Percentiles rank a stretch among this genome's conserved stretches.
Conservation (phyloP, 2,797 vertebrate species). For the Remorina albescens region DNA sequence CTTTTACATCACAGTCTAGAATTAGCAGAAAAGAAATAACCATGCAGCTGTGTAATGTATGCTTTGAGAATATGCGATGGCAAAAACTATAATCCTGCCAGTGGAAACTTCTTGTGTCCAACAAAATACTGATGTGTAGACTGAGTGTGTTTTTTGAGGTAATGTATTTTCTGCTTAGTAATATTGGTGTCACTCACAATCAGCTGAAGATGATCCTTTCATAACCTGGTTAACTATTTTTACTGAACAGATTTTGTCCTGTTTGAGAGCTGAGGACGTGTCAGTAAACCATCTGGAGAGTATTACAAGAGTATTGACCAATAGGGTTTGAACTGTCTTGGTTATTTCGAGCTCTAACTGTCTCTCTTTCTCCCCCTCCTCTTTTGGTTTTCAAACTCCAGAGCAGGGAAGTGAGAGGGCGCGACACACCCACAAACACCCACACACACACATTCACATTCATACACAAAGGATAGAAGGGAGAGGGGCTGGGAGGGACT, state of each 20-base stretch:
- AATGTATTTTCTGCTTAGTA: neutral
- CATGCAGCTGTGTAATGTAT: constrained; percentile 18
- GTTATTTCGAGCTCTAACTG: constrained; percentile 21
- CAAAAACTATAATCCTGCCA: constrained; percentile 18
- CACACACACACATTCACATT: no score
- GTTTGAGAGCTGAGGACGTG: constrained; percentile 65
- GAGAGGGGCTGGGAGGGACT: constrained; percentile 39
- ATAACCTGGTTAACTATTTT: constrained; percentile 3
- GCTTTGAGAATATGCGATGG: neutral
- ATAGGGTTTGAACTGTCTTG: constrained; percentile 12
- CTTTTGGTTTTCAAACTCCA: constrained; percentile 34
- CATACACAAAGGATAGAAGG: constrained; percentile 7
- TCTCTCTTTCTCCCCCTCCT: constrained; percentile 23
- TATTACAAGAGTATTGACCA: constrained; percentile 54
- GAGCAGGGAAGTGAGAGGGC: constrained; percentile 26
- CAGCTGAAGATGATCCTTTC: neutral
- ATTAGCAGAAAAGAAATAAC: constrained; percentile 27
- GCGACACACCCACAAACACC: constrained; percentile 7
- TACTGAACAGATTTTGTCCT: constrained; percentile 24
- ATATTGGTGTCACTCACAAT: neutral
- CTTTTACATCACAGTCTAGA: neutral
- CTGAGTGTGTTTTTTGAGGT: neutral
- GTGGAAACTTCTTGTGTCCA: constrained; percentile 9
- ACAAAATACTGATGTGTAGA: neutral
- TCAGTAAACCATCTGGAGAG: constrained; percentile 74